Evolutionary conservation across 2,113 vertebrate species (phyloP).

Genomic region (Piaya cayana): DNA sequence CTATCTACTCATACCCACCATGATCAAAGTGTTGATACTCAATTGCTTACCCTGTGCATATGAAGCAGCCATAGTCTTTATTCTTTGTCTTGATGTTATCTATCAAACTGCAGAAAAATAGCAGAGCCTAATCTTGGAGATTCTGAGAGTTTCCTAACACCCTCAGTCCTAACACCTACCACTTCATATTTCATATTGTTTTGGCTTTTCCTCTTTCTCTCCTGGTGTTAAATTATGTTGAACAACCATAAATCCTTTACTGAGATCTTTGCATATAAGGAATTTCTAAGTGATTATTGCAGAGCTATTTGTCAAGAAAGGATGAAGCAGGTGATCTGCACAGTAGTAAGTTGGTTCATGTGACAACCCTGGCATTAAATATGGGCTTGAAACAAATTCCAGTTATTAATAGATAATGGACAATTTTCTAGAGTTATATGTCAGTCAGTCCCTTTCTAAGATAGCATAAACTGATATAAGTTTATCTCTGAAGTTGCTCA

Average conservation of each 20-base stretch:
- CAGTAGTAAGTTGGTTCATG: not conserved
- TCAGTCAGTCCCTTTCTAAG: not conserved
- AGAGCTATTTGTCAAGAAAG: constrained; percentile 15
- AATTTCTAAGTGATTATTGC: not conserved
- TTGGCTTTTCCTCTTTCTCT: not conserved
- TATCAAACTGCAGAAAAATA: not conserved
- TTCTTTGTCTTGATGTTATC: not conserved
- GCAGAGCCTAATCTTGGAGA: not conserved
- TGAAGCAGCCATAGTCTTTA: not conserved
- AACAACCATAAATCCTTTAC: not conserved
- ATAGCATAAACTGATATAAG: accelerated
- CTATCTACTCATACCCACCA: not conserved
- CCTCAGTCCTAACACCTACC: not conserved
- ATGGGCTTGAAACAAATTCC: not conserved
- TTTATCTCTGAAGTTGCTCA: not conserved
- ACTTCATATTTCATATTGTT: not conserved
- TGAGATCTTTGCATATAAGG: not conserved
- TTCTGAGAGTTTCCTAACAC: not conserved
- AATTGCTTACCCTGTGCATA: not conserved
- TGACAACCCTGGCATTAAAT: not conserved
- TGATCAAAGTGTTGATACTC: not conserved
- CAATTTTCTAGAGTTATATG: not conserved
- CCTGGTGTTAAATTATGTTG: not conserved
- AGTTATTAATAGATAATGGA: not conserved
- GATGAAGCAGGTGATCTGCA: not conserved